Base-by-base conservation (phyloP, 2,888 invertebrate species). In the Crematogaster levior region DNA sequence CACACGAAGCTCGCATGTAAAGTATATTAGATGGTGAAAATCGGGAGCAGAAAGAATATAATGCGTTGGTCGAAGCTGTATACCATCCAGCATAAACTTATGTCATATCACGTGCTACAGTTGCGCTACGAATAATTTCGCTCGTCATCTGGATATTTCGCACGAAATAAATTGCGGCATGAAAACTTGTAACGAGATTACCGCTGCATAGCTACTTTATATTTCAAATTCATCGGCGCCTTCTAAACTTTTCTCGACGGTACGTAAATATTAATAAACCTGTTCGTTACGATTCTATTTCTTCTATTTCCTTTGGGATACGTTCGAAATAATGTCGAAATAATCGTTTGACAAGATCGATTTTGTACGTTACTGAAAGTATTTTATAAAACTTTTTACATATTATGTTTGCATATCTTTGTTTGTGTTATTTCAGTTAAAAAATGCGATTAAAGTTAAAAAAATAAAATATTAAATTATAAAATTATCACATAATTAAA, bases 81-180 rank as follows among this genome's bases (percentile, higher is more conserved):
- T 63, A 75, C 40, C 37, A 63, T 37, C 63, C 15, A 18, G 5
- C 6, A n/a, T 75, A 75, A 53, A 65, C 63, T 75, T 53, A 58
- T 15, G 40, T 75, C 61, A 10, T 24, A 61, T 74, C 75, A 75
- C 65, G 51, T 75, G 37, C 27, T 40, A 40, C 51, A 37, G 65
- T 63, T n/a, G 30, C 37, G 51, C 51, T 37, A 9, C 65, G 65
- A 65, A 75, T 75, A 75, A 65, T 75, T 65, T 75, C 65, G 53
- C 27, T 53, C 63, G 75, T 75, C 63, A 40, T 75, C 53, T 65
- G 53, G 51, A 75, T 75, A 75, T 75, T 65, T 75, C 21, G 65
- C 65, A 53, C 75, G 75, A 65, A 37, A 65, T 65, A 65, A 40
- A 75, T 65, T 63, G 63, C 37, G 15, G 63, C 48, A 40, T 40